These are phyloP conservation scores for Lasiommata megera DNA, from an alignment of 2,888 invertebrate species.

Conservation along the genomic window DNA sequence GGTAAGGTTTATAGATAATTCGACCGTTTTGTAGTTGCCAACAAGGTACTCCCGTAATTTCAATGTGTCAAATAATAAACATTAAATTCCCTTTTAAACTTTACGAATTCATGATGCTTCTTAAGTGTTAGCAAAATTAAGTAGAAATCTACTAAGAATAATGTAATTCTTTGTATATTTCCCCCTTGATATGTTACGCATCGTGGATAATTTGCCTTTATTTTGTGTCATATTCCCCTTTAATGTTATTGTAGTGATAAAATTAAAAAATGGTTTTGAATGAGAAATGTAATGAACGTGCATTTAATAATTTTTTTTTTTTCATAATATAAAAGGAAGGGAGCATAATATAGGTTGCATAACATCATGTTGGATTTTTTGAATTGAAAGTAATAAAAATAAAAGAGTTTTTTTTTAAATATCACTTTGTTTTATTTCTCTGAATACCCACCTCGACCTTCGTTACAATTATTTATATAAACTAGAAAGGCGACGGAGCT, in stretches of 20 bases:
- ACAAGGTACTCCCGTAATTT: too few relatives aligned
- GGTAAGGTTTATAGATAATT: too few relatives aligned
- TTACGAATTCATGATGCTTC: background rate
- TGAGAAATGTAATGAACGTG: constrained; percentile 60
- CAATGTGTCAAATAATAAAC: too few relatives aligned
- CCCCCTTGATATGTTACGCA: background rate
- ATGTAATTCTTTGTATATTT: background rate
- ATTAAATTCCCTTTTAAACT: background rate
- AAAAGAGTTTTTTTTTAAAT: constrained; percentile 40
- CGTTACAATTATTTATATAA: too few relatives aligned
- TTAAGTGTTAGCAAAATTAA: background rate
- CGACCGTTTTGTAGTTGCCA: too few relatives aligned
- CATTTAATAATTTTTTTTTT: constrained; percentile 64
- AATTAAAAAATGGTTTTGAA: constrained; percentile 53
- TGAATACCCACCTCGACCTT: too few relatives aligned
- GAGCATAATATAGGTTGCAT: constrained; percentile 59
- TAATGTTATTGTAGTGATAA: constrained; percentile 57
- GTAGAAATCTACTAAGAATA: background rate
- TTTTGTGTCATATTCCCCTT: constrained; percentile 79
- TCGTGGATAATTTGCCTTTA: constrained; percentile 42
- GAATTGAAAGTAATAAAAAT: constrained; percentile 67
- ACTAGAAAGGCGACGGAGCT: background rate
- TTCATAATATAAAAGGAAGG: constrained; percentile 43
- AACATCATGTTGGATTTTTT: constrained; percentile 73
- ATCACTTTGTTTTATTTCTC: constrained; percentile 36